phyloP scores from a whole-genome alignment of 2,797 vertebrate genomes.

The Philypnodon macrostomus region DNA sequence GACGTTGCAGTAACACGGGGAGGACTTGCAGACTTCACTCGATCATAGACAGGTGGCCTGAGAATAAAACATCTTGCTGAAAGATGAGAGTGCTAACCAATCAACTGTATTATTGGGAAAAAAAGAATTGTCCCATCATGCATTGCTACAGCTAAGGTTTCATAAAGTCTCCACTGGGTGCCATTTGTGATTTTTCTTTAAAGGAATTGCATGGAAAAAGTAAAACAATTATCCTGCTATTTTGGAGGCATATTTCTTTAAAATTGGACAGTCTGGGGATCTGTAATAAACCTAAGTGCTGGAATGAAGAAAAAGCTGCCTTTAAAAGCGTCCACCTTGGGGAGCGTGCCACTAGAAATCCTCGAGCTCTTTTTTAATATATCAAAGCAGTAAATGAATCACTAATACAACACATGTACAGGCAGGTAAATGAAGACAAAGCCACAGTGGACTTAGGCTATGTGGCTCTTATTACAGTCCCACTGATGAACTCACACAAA shows the following conservation, averaged over 20 bases:
- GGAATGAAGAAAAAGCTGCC: constrained; percentile 80
- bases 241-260: constrained; percentile 72
- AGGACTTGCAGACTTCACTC: no score
- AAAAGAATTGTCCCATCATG: constrained; percentile 18
- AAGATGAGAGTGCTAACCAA: no score
- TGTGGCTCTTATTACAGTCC: constrained; percentile 69
- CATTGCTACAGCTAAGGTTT: constrained; percentile 41
- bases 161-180: constrained; percentile 32
- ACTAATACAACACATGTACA: constrained; percentile 71
- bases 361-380: constrained; percentile 73
- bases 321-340: constrained; percentile 71
- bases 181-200: constrained; percentile 45
- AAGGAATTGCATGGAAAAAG: constrained; percentile 34
- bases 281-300: constrained; percentile 80
- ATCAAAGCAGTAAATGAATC: constrained; percentile 78
- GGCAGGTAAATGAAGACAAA: constrained; percentile 83
- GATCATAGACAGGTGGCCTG: no score
- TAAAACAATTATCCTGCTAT: constrained; percentile 73
- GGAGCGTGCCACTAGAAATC: constrained; percentile 65
- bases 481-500: constrained; percentile 72
- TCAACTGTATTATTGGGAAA: no score
- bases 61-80: no score
- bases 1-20: no score
- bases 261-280: constrained; percentile 73
- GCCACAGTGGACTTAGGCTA: constrained; percentile 58